Base-by-base conservation (phyloP, 2,113 vertebrate genomes). In the Tachysurus vachellii region DNA sequence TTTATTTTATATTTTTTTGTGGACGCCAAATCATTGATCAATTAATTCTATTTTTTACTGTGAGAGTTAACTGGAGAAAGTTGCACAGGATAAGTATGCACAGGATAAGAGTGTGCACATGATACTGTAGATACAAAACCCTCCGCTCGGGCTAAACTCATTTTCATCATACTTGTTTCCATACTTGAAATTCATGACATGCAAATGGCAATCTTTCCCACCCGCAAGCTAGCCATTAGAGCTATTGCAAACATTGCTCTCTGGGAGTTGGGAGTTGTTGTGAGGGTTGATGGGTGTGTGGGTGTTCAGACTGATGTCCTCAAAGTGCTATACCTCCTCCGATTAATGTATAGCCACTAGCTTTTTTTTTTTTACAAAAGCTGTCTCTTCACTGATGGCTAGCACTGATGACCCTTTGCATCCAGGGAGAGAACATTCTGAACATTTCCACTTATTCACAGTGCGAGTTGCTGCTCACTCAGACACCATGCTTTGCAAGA, bases 171-270 rank as follows among this genome's bases (percentile, higher is more conserved):
- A 68, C 42, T 82, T 28, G 59, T 88, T 83, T 88, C 31, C 61
- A 82, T 53, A 84, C 85, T 84, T 89, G 64, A 90, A 89, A 89
- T 89, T 89, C 88, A 90, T 86, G 88, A 88, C 68, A 86, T 89
- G 88, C 81, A 88, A 88, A 90, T 86, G 42, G 31, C 17, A 81
- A 80, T 82, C 85, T 77, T 87, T 82, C 82, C 36, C 85, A 81
- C 83, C 84, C 86, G 66, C 66, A 14, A 90, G 83, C 62, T 56
- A 88, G 36, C 56, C 76, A 75, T 89, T 85, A 79, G 57, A 68
- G 50, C 80, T 77, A 68, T 56, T 21, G 50, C 21, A 53, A 42
- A 77, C 53, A 79, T 61, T 64, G 86, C 82, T 73, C 73, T 87
- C 57, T 2, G 31, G 53, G 76, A 44, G 31, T 73, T 10, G 23